Percentiles rank a stretch among this genome's conserved stretches.
These are phyloP conservation scores for Metridium senile DNA, from an alignment of 92 coral and sea anemone species.

Conservation along the genomic window DNA sequence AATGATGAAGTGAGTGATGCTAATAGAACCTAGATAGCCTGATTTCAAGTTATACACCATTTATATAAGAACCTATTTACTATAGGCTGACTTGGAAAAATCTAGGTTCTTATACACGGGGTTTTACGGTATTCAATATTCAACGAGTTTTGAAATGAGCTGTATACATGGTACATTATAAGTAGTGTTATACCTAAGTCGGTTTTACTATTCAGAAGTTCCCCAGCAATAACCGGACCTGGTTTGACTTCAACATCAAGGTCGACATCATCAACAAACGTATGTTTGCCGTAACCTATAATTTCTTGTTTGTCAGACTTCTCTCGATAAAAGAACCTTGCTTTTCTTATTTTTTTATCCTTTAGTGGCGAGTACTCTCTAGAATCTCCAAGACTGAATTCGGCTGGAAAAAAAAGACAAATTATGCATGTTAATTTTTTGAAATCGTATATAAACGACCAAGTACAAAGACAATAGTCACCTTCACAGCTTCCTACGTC, in stretches of 20 bases:
- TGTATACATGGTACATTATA: too few species aligned
- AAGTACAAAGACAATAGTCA: too few species aligned
- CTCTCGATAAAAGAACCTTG: slow-evolving; percentile 46
- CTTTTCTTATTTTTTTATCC: slow-evolving; percentile 34
- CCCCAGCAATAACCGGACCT: slow-evolving; percentile 39
- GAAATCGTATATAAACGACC: too few species aligned
- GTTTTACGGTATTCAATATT: too few species aligned
- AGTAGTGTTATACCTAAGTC: slow-evolving; percentile 17
- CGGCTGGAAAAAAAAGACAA: slow-evolving; percentile 17
- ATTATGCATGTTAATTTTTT: not conserved
- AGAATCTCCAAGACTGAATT: slow-evolving; percentile 58
- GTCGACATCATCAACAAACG: slow-evolving; percentile 19
- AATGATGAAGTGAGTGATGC: too few species aligned
- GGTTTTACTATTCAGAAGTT: slow-evolving; percentile 9
- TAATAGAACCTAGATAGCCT: too few species aligned
- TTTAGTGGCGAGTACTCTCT: slow-evolving; percentile 39
- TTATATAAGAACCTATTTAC: too few species aligned
- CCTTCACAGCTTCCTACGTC: too few species aligned
- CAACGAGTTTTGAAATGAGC: too few species aligned
- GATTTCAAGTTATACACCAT: too few species aligned
- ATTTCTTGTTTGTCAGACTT: slow-evolving; percentile 32
- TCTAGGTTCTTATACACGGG: too few species aligned
- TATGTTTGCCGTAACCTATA: slow-evolving; percentile 56
- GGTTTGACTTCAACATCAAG: slow-evolving; percentile 44
- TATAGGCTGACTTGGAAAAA: too few species aligned